Evolutionary conservation across 2,888 invertebrate genomes (phyloP), one percentile per base, ranked within the genome.

Genomic region (Bunonema sp.): DNA sequence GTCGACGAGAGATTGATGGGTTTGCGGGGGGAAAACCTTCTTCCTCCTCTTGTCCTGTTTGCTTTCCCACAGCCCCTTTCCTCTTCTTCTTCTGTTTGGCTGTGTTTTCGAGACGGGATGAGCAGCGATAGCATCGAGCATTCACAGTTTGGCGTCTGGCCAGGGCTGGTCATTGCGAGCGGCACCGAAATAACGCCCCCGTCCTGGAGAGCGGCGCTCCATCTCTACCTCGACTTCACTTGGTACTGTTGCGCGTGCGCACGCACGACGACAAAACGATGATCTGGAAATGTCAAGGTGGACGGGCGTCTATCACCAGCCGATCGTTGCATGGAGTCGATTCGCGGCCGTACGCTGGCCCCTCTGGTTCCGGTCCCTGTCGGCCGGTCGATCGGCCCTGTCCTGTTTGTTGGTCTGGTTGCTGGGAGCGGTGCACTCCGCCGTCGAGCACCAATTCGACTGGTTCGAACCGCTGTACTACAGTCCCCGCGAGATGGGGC

Each of bases 131-230:
- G n/a, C n/a, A n/a, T n/a, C n/a, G n/a, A n/a, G n/a, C n/a, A n/a
- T n/a, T 50, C 46, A 34, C 47, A 55, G 48, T 57, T 57, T 36
- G 57, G 51, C 3, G 41, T 57, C n/a, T 57, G 55, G 55, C 57
- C 57, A 8, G 57, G 57, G 10, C 39, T 56, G 16, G 54, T 57
- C 4, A 57, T 57, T 20, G 32, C 56, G 34, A 42, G 44, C 2
- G 52, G 56, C 35, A 42, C 50, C 29, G 58, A 58, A 33, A 42
- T 56, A 4, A 45, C 51, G 8, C 45, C 44, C n/a, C 29, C 39
- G 10, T 41, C 38, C 19, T 49, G 44, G 42, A 30, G 54, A 16
- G 51, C 51, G 49, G 46, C 49, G 31, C 41, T 52, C 4, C 56
- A 58, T 32, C 46, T 56, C 18, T 58, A 58, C 34, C 41, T 58